Conservation (phyloP, 2,888 invertebrate species). For the Sesia apiformis region DNA sequence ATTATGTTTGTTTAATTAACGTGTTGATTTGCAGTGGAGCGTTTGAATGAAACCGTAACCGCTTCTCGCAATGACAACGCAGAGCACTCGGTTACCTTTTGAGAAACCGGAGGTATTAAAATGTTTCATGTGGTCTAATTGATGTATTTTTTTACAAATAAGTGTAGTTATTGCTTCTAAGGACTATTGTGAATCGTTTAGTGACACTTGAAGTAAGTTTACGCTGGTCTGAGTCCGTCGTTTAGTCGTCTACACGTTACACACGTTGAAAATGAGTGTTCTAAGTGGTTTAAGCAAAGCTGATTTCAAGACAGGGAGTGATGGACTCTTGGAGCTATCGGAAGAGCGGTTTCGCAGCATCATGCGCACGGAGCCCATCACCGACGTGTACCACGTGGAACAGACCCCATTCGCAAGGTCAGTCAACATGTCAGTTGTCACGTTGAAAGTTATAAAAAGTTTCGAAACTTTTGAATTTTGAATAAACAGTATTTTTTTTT, state of each 20-base stretch:
- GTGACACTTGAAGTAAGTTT: constrained; percentile 51
- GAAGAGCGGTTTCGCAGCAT: constrained; percentile 79
- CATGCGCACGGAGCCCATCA: constrained; percentile 83
- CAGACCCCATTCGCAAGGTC: constrained; percentile 91
- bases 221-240: constrained; percentile 42
- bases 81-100: constrained; percentile 70
- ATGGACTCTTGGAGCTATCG: constrained; percentile 82
- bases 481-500: too few species aligned
- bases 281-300: constrained; percentile 70
- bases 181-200: constrained; percentile 65
- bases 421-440: constrained; percentile 23
- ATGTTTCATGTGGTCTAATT: constrained; percentile 70
- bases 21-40: constrained; percentile 60
- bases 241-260: not conserved
- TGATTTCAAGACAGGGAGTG: constrained; percentile 76
- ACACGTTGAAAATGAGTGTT: constrained; percentile 66
- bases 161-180: constrained; percentile 68
- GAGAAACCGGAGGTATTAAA: constrained; percentile 71
- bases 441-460: not conserved
- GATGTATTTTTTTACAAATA: constrained; percentile 57
- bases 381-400: constrained; percentile 85
- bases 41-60: constrained; percentile 61
- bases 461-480: too few species aligned
- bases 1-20: constrained; percentile 57
- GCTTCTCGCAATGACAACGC: constrained; percentile 73